Evolutionary conservation across 2,113 vertebrate species (phyloP).

Genomic region (Muscicapa adusta): DNA sequence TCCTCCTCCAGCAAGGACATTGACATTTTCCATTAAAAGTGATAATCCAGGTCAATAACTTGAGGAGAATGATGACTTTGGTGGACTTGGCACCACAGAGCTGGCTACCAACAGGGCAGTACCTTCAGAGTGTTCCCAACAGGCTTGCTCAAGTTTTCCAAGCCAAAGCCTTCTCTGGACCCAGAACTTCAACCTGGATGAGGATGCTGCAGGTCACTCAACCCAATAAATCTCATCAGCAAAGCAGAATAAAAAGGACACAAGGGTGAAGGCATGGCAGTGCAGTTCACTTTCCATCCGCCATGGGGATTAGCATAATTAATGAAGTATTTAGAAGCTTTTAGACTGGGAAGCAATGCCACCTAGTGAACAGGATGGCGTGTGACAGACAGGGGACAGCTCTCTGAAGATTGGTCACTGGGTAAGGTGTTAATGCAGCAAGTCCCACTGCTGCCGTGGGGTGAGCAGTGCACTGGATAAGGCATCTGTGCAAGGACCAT

Average conservation of each 20-base stretch:
- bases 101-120: not conserved
- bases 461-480: rapidly evolving
- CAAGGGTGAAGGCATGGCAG: not conserved
- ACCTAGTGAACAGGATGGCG: conserved; percentile 27
- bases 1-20: not conserved
- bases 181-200: not conserved
- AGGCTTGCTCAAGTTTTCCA: not conserved
- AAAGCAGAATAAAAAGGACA: not conserved
- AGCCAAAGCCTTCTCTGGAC: not conserved
- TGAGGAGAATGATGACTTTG: not conserved
- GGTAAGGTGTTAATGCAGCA: not conserved
- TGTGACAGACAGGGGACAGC: not conserved
- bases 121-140: not conserved
- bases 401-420: not conserved
- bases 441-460: not conserved
- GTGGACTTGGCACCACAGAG: not conserved
- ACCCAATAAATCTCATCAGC: not conserved
- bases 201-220: not conserved
- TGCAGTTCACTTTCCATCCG: not conserved
- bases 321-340: not conserved
- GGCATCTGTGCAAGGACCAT: not conserved
- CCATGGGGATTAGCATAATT: not conserved
- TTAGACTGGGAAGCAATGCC: conserved; percentile 47
- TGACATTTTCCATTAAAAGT: not conserved
- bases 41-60: not conserved